Base-by-base conservation (phyloP, 2,797 vertebrate genomes). In the Syncerus caffer region DNA sequence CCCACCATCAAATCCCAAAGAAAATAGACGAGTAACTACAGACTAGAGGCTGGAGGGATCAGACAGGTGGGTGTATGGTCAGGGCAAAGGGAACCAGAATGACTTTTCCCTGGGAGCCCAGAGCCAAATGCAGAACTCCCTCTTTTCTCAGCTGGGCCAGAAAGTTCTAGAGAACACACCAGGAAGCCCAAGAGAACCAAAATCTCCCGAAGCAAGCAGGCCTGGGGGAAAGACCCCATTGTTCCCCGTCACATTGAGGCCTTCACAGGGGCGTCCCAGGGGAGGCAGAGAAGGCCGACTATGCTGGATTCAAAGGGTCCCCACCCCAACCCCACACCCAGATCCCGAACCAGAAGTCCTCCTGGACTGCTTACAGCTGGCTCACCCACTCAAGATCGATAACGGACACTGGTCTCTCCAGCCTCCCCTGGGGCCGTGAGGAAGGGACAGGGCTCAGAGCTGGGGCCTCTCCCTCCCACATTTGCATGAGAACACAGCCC, bases 271-370 rank as follows among this genome's bases (percentile, higher is more conserved):
- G n/a, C 25, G 23, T 38, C 64, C 6, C 0, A 1, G 3, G 53
- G 25, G 31, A 78, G 58, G 16, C 38, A 27, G 29, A 1, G 6
- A 25, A 42, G 29, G 55, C 25, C 1, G 17, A 62, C 34, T 60
- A 84, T 67, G 45, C 64, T 14, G 79, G 38, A 86, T 47, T 87
- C 89, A 79, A 79, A 96, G 85, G 8, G 2, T 60, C 21, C 82
- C 4, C 16, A n/a, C 1, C 0, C 6, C 45, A 25, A 34, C 25
- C 85, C 15, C 25, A 25, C 1, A 0, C 2, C 76, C 29, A 42
- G 38, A 38, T 38, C 42, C 74, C 4, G 0, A 4, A 53, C 50
- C 71, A 58, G 34, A 38, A 80, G 94, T 88, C 67, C 17, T 13
- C 38, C 85, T 47, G 51, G 90, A 31, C 71, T 9, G 9, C 51